Conservation (phyloP, 2,888 invertebrate genomes). For the Deladenus siricidicola region DNA sequence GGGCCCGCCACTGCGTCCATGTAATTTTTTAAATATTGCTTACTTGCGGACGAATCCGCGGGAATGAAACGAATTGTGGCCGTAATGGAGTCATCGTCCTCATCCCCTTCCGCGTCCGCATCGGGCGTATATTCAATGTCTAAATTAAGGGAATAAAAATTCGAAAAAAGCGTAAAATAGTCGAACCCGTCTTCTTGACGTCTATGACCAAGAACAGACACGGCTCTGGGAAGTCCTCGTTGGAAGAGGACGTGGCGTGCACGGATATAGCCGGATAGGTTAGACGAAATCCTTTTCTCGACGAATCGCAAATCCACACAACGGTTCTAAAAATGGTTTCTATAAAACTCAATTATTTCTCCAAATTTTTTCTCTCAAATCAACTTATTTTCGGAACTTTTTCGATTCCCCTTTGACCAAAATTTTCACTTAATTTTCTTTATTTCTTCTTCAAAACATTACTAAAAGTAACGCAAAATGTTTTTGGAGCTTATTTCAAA, state of each 20-base stretch:
- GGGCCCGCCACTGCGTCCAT: too few relatives aligned
- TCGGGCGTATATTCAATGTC: constrained; percentile 21
- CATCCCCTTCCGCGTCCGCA: constrained; percentile 9
- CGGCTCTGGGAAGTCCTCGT: constrained; percentile 22
- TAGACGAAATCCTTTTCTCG: constrained; percentile 16
- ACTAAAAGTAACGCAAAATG: too few relatives aligned
- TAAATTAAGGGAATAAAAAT: background rate
- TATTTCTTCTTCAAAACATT: too few relatives aligned
- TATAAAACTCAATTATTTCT: background rate
- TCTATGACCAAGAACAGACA: constrained; percentile 22
- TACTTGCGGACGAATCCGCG: constrained; percentile 15
- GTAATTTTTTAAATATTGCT: too few relatives aligned
- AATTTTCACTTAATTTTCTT: too few relatives aligned
- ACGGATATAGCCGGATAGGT: constrained; percentile 24
- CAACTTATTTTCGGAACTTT: too few relatives aligned
- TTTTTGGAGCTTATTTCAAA: too few relatives aligned
- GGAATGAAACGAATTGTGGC: constrained; percentile 24
- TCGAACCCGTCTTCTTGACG: constrained; percentile 20
- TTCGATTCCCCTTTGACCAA: too few relatives aligned
- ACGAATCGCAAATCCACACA: constrained; percentile 11
- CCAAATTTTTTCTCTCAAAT: background rate
- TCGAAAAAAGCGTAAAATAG: background rate
- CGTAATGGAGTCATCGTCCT: constrained; percentile 18
- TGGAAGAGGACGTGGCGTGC: constrained; percentile 20
- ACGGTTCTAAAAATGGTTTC: constrained; percentile 4